These are phyloP conservation scores for Eulemur coronatus DNA, from an alignment of 2,797 vertebrate genomes.

Conservation along the genomic window DNA sequence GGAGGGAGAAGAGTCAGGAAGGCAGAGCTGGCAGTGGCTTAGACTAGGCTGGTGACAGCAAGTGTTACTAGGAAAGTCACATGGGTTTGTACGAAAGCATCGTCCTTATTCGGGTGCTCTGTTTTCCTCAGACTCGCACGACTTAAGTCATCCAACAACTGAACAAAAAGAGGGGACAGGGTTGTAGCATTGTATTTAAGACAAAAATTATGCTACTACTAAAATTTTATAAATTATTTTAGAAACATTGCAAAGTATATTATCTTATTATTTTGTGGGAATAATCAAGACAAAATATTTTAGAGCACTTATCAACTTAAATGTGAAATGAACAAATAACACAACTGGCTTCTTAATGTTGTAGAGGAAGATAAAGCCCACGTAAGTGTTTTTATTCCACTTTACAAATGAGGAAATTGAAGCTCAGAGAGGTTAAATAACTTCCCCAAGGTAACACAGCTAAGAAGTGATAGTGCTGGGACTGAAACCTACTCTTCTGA, in stretches of 20 bases:
- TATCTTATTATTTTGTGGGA: neutral
- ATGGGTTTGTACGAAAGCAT: neutral
- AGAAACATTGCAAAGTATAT: neutral
- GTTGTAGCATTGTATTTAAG: no score
- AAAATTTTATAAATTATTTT: neutral
- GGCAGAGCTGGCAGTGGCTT: neutral
- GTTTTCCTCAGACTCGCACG: neutral
- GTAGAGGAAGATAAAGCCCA: neutral
- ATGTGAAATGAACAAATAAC: neutral
- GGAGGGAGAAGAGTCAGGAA: neutral
- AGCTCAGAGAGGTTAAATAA: neutral
- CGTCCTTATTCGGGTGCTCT: neutral
- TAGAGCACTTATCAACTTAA: neutral
- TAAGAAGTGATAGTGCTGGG: neutral
- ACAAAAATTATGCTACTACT: neutral
- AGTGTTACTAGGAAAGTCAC: rapidly evolving
- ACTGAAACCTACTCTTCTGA: neutral
- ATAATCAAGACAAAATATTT: neutral
- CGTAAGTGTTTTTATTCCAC: neutral
- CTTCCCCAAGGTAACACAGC: neutral
- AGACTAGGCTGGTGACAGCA: rapidly evolving
- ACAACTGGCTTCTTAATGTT: neutral
- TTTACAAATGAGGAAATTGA: neutral
- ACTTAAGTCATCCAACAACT: neutral
- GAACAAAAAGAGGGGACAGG: neutral